Evolutionary conservation across 2,113 vertebrate genomes (phyloP).

Genomic region (Mesembrinibis cayennensis): DNA sequence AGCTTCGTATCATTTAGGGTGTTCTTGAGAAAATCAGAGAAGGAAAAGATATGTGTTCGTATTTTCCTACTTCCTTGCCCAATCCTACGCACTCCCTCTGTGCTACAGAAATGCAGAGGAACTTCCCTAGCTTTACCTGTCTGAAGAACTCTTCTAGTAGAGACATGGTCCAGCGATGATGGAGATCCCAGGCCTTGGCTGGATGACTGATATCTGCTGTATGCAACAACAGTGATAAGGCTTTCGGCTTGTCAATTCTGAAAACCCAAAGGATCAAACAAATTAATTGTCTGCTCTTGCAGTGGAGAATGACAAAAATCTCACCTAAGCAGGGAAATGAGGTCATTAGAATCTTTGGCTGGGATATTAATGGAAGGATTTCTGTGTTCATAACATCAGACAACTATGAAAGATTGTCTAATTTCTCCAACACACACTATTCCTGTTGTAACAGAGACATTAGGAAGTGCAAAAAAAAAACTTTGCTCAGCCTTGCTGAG

Average conservation of each 20-base stretch:
- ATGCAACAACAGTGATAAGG: slow-evolving; percentile 93
- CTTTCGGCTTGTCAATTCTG: slow-evolving; percentile 97
- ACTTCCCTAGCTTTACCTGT: slow-evolving; percentile 77
- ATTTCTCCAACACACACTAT: neutral
- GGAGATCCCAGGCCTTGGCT: slow-evolving; percentile 93
- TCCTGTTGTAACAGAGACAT: neutral
- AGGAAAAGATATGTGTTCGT: neutral
- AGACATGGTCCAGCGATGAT: slow-evolving; percentile 95
- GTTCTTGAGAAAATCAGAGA: neutral
- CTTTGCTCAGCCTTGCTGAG: neutral
- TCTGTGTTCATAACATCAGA: neutral
- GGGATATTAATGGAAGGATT: neutral
- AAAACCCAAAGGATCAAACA: slow-evolving; percentile 43
- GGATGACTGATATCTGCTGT: slow-evolving; percentile 98
- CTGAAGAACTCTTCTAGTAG: slow-evolving; percentile 97
- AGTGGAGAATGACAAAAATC: neutral
- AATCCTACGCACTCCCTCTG: neutral
- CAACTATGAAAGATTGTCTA: neutral
- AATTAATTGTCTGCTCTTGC: neutral
- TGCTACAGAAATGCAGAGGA: neutral
- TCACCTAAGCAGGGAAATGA: neutral
- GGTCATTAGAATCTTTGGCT: neutral
- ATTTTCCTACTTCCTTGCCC: neutral
- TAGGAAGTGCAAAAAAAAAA: neutral
- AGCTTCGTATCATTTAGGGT: neutral